Evolutionary conservation across 2,888 invertebrate genomes (phyloP), one percentile per base, ranked within the genome.

Genomic region (Drosophila paramelanica): DNA sequence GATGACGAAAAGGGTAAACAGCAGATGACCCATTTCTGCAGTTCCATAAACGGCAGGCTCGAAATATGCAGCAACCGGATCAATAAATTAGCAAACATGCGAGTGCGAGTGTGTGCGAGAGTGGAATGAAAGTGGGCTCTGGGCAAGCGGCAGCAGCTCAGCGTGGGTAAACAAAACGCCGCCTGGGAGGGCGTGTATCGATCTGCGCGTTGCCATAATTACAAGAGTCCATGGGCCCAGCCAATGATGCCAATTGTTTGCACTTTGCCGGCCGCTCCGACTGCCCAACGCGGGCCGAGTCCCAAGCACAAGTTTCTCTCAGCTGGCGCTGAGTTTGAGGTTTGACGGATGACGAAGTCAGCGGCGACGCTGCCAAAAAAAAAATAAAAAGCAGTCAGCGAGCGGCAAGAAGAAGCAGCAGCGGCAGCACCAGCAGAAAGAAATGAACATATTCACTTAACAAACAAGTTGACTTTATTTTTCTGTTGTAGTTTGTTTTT

Each of bases 381-480:
- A 73, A 52, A 17, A 17, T 1, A 17, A 17, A 17, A n/a, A n/a
- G 53, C 55, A 64, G 58, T 56, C 58, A 52, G 69, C 59, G 56
- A 51, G 51, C 60, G 55, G 62, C 60, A 83, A 82, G 77, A 77
- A 67, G 67, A 66, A 71, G 71, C 71, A 59, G 53, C 59, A 55
- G 50, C 58, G 39, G 62, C 49, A 47, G 45, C 51, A 27, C 45
- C 46, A 31, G 39, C 39, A 41, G 51, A 47, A 65, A 66, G 67
- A 71, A 81, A 78, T 84, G 81, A 89, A 79, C 79, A 84, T 71
- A 81, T 83, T 89, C 88, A 85, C 57, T 85, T 88, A 89, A 88
- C 85, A 88, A 89, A 88, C 89, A 89, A 88, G 89, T 88, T 89
- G 83, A 86, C 86, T 86, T 85, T 85, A 89, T 89, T 89, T 78